Evolutionary conservation across 2,797 vertebrate genomes (phyloP).

Genomic region (Selene dorsalis): DNA sequence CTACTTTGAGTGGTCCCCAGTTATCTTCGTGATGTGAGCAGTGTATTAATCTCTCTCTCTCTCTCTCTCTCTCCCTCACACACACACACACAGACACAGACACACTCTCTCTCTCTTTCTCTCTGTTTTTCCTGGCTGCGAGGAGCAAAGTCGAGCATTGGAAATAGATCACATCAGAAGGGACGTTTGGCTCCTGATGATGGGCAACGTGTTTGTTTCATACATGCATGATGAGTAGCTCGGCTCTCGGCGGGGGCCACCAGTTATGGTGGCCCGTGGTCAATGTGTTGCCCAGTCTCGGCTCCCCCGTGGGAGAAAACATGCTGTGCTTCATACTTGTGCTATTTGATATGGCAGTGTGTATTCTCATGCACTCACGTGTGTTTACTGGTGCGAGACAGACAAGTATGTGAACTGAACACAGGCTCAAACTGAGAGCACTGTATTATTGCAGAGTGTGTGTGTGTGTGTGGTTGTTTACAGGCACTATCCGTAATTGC

Average conservation of each 20-base stretch:
- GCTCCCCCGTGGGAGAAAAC: conserved; percentile 62
- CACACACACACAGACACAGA: background rate
- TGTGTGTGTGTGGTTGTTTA: conserved; percentile 6
- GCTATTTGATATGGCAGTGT: conserved; percentile 64
- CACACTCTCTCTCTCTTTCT: conserved; percentile 25
- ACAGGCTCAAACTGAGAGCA: conserved; percentile 32
- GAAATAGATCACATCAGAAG: conserved; percentile 84
- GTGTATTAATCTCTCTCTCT: conserved; percentile 66
- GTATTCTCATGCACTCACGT: conserved; percentile 46
- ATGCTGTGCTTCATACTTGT: conserved; percentile 67
- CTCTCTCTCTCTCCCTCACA: conserved; percentile 38
- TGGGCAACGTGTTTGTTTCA: conserved; percentile 74
- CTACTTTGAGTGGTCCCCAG: conserved; percentile 83
- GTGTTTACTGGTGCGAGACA: conserved; percentile 63
- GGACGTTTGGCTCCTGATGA: conserved; percentile 76
- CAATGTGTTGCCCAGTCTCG: conserved; percentile 58
- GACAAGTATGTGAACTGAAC: conserved; percentile 53
- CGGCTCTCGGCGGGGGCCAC: conserved; percentile 67
- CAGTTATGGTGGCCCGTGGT: conserved; percentile 70
- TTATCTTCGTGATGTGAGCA: conserved; percentile 75
- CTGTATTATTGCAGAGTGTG: conserved; percentile 31
- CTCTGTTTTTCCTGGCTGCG: conserved; percentile 66
- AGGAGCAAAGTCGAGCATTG: conserved; percentile 71
- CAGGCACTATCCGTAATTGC: conserved; percentile 7
- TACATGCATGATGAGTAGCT: conserved; percentile 78